Evolutionary conservation across 2,888 invertebrate species (phyloP), one percentile per base, ranked within the genome.

Genomic region (Darwinula stevensoni): DNA sequence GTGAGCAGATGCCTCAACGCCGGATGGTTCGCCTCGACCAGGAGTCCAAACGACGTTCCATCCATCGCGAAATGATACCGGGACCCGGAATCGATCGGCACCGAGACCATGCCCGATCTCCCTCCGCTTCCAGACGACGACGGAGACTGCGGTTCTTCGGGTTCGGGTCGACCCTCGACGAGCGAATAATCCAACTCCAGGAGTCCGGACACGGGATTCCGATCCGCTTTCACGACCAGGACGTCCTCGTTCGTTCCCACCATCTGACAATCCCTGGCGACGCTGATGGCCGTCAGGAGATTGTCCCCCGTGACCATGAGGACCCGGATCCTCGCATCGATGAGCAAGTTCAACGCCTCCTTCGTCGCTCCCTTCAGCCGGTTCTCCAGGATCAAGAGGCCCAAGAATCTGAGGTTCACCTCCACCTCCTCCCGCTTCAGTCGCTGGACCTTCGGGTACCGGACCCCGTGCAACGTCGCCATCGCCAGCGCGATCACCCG

Each of bases 371-470:
- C 66, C 47, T 94, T 94, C 33, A 97, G 54, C 1, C 82, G 62
- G 52, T 97, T 97, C 51, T 97, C 94, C 57, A 97, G 62, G 5
- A 97, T 68, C 9, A 97, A 70, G 39, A 97, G 63, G 9, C 29
- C 30, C 22, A 22, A 9, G 22, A 22, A n/a, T 6, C 9, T 22
- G 9, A 22, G n/a, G 22, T 6, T 9, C 6, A n/a, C n/a, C 22
- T 22, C 22, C 9, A 22, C 9, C n/a, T 22, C 22, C 22, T 22
- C 22, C 6, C 22, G 22, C 22, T 6, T 9, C 9, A n/a, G 9
- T 22, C 22, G 22, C n/a, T 22, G 22, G n/a, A 22, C 9, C 9
- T n/a, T 6, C 22, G n/a, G 22, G 22, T 22, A 22, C 22, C n/a
- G 6, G 22, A 22, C 6, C 9, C 22, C n/a, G 14, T 63, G 63